phyloP scores from a whole-genome alignment of 1,140 invertebrate genomes.

The Delia radicum region DNA sequence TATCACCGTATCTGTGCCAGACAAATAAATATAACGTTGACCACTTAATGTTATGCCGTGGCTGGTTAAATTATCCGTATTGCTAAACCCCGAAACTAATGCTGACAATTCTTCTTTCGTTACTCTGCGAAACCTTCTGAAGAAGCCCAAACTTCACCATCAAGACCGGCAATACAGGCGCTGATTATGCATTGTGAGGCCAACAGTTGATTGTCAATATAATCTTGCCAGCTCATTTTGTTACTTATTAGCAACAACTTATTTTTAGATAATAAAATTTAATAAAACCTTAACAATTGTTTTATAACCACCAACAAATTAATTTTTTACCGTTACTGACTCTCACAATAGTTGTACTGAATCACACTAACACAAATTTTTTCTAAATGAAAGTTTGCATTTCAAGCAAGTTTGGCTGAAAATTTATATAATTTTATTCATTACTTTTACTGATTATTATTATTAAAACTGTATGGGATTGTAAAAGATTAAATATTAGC shows the following conservation, averaged over 20 bases:
- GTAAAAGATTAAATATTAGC: too few relatives aligned
- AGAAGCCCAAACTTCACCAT: constrained; percentile 93
- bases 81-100: constrained; percentile 82
- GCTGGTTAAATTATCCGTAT: constrained; percentile 80
- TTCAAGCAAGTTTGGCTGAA: too few relatives aligned
- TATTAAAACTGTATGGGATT: too few relatives aligned
- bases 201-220: constrained; percentile 95
- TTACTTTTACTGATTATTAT: too few relatives aligned
- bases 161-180: constrained; percentile 91
- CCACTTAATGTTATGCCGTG: constrained; percentile 85
- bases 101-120: constrained; percentile 85
- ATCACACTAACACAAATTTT: constrained; percentile 8
- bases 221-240: constrained; percentile 96
- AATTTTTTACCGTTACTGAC: background rate
- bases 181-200: constrained; percentile 89
- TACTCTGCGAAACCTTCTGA: constrained; percentile 88
- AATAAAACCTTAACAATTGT: background rate
- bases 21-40: constrained; percentile 89
- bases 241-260: background rate
- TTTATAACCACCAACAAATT: background rate
- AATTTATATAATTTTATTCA: too few relatives aligned
- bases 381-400: too few relatives aligned
- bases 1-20: constrained; percentile 85
- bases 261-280: background rate
- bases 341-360: constrained; percentile 5